Evolutionary conservation across 2,888 invertebrate genomes (phyloP).

Genomic region (Hirudinaria manillensis): DNA sequence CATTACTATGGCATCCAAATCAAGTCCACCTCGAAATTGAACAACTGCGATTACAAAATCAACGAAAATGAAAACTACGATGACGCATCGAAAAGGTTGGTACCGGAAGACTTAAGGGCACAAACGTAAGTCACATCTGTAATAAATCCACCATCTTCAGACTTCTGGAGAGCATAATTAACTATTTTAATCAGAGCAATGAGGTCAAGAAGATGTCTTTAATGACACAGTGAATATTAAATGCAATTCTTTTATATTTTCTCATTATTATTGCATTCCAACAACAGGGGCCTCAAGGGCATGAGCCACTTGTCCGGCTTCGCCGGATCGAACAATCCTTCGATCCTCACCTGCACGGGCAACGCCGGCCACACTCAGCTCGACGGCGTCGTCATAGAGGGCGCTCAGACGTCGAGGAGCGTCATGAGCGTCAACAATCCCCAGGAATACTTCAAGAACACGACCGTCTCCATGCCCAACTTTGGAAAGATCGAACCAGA

Average conservation of each 20-base stretch:
- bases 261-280: not conserved
- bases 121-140: no score
- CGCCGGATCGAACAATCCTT: not conserved
- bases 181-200: no score
- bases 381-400: conserved; percentile 18
- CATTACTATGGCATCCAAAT: conserved; percentile 38
- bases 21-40: conserved; percentile 32
- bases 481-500: conserved; percentile 9
- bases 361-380: conserved; percentile 24
- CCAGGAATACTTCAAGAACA: not conserved
- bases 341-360: not conserved
- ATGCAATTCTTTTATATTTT: not conserved
- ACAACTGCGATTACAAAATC: not conserved
- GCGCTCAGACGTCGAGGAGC: conserved; percentile 16
- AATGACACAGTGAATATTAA: no score
- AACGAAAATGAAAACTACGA: conserved; percentile 4
- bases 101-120: no score
- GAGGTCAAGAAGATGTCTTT: no score
- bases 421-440: not conserved
- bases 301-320: not conserved
- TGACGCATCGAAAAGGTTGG: not conserved
- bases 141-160: no score
- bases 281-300: conserved; percentile 9
- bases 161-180: no score
- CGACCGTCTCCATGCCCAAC: conserved; percentile 17